Percentiles rank a stretch among this genome's conserved stretches.
Evolutionary conservation across 1,140 invertebrate species (phyloP).

Genomic region (Euwallacea similis): DNA sequence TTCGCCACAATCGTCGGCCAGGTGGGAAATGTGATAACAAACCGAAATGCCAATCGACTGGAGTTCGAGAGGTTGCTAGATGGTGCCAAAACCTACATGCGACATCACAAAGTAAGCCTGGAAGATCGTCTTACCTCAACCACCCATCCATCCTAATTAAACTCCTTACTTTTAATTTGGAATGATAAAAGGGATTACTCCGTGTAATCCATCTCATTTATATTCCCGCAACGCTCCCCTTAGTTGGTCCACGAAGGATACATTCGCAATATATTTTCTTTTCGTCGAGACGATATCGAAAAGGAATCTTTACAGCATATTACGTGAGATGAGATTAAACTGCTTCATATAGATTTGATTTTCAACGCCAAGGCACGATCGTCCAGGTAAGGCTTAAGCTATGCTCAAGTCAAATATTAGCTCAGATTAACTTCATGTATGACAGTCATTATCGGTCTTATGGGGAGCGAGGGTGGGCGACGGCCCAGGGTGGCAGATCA

Average conservation of each 20-base stretch:
- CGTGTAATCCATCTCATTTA: not conserved
- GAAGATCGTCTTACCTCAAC: too few relatives aligned
- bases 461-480: too few relatives aligned
- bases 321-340: constrained; percentile 22
- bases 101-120: constrained; percentile 80
- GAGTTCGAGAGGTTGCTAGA: constrained; percentile 94
- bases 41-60: constrained; percentile 93
- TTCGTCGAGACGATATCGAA: not conserved
- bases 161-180: too few relatives aligned
- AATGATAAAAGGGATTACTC: too few relatives aligned
- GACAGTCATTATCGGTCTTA: too few relatives aligned
- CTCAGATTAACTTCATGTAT: too few relatives aligned
- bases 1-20: constrained; percentile 98
- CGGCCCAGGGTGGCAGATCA: too few relatives aligned
- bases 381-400: too few relatives aligned
- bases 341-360: constrained; percentile 3
- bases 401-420: too few relatives aligned
- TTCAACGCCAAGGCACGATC: too few relatives aligned
- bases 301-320: constrained; percentile 10
- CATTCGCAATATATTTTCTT: constrained; percentile 9
- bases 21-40: constrained; percentile 96
- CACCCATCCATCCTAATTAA: too few relatives aligned
- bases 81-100: constrained; percentile 95
- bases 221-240: not conserved
- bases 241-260: constrained; percentile 3